These are phyloP conservation scores for Monochamus alternatus DNA, from an alignment of 2,888 invertebrate species.

Conservation along the genomic window DNA sequence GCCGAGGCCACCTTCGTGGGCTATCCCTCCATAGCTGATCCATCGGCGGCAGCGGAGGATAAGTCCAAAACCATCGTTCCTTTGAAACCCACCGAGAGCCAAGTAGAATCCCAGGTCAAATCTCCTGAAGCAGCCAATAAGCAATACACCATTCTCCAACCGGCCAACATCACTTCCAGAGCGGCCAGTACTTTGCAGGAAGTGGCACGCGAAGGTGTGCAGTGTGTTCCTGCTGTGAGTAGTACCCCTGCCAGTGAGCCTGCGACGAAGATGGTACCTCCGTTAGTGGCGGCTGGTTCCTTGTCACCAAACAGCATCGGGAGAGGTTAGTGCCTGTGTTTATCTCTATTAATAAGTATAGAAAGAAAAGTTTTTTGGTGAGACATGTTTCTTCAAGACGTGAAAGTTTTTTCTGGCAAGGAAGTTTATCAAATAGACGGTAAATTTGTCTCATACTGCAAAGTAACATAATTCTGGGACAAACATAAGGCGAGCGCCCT, in stretches of 20 bases:
- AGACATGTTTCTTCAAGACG: too few species aligned
- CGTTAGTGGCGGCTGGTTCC: conserved; percentile 69
- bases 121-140: conserved; percentile 76
- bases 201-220: conserved; percentile 77
- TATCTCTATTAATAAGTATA: too few species aligned
- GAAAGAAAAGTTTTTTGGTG: too few species aligned
- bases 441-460: too few species aligned
- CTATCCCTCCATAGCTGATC: conserved; percentile 73
- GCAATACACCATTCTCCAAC: conserved; percentile 91
- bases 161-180: conserved; percentile 85
- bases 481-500: background rate
- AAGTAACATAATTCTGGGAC: too few species aligned
- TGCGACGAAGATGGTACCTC: conserved; percentile 61
- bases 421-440: too few species aligned
- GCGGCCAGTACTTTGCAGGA: conserved; percentile 89
- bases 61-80: conserved; percentile 71
- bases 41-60: conserved; percentile 69
- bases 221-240: conserved; percentile 72
- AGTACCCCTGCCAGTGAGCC: conserved; percentile 67
- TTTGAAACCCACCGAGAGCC: conserved; percentile 67
- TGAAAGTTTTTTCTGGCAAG: too few species aligned
- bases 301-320: conserved; percentile 85
- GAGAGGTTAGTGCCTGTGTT: conserved; percentile 78
- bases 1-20: conserved; percentile 85
- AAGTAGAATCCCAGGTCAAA: conserved; percentile 61